Evolutionary conservation across 1,140 invertebrate species (phyloP), one percentile per base, ranked within the genome.

Genomic region (Halotydeus destructor): DNA sequence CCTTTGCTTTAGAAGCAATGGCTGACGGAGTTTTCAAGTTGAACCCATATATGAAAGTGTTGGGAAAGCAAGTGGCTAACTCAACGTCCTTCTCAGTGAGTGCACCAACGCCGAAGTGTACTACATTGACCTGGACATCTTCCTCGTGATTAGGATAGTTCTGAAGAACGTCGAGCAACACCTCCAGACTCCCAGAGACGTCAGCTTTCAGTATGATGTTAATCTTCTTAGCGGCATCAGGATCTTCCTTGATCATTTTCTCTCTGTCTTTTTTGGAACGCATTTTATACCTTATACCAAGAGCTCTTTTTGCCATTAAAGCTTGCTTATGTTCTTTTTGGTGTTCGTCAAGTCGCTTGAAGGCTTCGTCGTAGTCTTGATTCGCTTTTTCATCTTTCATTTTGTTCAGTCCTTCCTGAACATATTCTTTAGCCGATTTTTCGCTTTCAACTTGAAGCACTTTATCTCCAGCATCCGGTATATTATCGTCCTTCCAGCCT

Each of bases 171-270:
- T 94, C 78, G 30, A 93, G 59, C 48, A 98, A 82, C 1, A 91
- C 88, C 62, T 97, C 88, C 6, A 93, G 69, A 8, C 84, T 89
- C 0, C 84, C 81, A 58, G 78, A 73, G 2, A 88, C 81, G 60
- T 91, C 84, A 23, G 62, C 61, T 61, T 49, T 23, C 36, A 48
- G 21, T 12, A 39, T 30, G 22, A 49, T 18, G 28, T 34, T 32
- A 28, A 47, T 23, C 32, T 46, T 49, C 3, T 19, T 25, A 18
- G 8, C 5, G 32, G 41, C 47, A 30, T 41, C 38, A 18, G 25
- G 38, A 14, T 46, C 44, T 14, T 38, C 26, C 22, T n/a, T 22
- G 19, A 46, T 34, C n/a, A 33, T 11, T 34, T 44, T 45, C 14
- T 30, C 14, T 35, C 5, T 31, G 24, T 23, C 12, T 41, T 41